Evolutionary conservation across 1,140 invertebrate species (phyloP).

Genomic region (Hyles vespertilio): DNA sequence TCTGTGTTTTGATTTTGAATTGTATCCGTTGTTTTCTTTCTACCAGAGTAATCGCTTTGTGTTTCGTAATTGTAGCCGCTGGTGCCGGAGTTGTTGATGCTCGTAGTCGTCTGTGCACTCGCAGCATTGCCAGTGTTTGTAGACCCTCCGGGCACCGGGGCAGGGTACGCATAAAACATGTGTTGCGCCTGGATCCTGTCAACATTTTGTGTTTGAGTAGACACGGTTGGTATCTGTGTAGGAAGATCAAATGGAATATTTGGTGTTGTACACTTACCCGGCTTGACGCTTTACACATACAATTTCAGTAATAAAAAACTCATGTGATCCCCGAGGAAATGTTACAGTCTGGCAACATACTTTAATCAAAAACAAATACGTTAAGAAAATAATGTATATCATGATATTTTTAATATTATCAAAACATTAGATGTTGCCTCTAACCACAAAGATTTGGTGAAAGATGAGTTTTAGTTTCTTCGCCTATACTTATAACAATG

Average conservation of each 20-base stretch:
- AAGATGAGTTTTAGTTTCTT: conserved; percentile 22
- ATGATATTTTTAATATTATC: conserved; percentile 24
- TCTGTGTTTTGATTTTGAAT: not conserved
- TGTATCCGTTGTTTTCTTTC: conserved; percentile 8
- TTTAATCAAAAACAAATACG: conserved; percentile 14
- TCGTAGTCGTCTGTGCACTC: conserved; percentile 10
- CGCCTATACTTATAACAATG: conserved; percentile 40
- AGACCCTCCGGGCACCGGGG: conserved; percentile 28
- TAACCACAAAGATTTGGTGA: conserved; percentile 9
- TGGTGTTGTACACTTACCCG: conserved; percentile 58
- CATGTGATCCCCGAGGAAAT: conserved; percentile 1
- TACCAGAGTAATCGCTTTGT: conserved; percentile 6
- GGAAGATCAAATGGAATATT: conserved; percentile 56
- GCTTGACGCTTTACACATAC: conserved; percentile 44
- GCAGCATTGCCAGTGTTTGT: conserved; percentile 28
- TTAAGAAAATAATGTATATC: conserved; percentile 19
- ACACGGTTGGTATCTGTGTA: conserved; percentile 28
- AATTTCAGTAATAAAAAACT: conserved; percentile 7
- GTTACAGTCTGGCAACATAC: not conserved
- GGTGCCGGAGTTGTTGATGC: conserved; percentile 5
- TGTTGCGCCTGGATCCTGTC: conserved; percentile 49
- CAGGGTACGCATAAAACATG: conserved; percentile 64
- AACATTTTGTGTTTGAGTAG: conserved; percentile 51
- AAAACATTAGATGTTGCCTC: conserved; percentile 3
- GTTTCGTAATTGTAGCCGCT: conserved; percentile 26